phyloP scores from a whole-genome alignment of 2,888 invertebrate genomes.

The Phaonia tiefii region DNA sequence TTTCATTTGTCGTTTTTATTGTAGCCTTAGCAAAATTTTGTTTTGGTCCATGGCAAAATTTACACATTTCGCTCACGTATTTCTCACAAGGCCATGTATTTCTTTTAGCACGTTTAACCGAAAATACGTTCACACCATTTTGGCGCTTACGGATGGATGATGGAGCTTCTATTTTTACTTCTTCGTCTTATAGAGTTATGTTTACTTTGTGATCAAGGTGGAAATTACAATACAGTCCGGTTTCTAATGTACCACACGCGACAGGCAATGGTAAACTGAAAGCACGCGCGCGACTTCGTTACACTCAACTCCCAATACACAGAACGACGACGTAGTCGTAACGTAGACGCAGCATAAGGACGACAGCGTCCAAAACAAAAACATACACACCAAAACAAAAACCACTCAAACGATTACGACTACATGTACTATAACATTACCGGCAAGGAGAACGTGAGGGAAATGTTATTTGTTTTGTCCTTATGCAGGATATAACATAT shows the following conservation, averaged over 20 bases:
- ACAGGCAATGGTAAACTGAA: slow-evolving; percentile 61
- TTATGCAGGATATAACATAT: slow-evolving; percentile 50
- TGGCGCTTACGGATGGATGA: background rate
- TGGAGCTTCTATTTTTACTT: background rate
- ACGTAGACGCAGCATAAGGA: background rate
- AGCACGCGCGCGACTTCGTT: slow-evolving; percentile 56
- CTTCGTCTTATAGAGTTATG: background rate
- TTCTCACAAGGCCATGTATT: slow-evolving; percentile 54
- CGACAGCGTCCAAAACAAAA: slow-evolving; percentile 8
- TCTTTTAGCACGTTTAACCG: background rate
- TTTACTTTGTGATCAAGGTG: background rate
- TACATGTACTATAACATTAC: background rate
- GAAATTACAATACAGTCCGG: slow-evolving; percentile 26
- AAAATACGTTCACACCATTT: background rate
- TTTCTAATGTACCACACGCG: slow-evolving; percentile 56
- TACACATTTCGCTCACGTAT: slow-evolving; percentile 60
- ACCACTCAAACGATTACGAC: slow-evolving; percentile 3
- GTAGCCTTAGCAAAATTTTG: background rate
- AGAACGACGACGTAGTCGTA: background rate
- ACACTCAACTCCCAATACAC: slow-evolving; percentile 18
- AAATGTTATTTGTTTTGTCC: slow-evolving; percentile 25
- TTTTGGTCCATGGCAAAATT: background rate
- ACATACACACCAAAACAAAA: slow-evolving; percentile 12
- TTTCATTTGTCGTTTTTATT: slow-evolving; percentile 31
- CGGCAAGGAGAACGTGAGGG: slow-evolving; percentile 39